Conservation (phyloP, 2,888 invertebrate species). For the Automeris io region DNA sequence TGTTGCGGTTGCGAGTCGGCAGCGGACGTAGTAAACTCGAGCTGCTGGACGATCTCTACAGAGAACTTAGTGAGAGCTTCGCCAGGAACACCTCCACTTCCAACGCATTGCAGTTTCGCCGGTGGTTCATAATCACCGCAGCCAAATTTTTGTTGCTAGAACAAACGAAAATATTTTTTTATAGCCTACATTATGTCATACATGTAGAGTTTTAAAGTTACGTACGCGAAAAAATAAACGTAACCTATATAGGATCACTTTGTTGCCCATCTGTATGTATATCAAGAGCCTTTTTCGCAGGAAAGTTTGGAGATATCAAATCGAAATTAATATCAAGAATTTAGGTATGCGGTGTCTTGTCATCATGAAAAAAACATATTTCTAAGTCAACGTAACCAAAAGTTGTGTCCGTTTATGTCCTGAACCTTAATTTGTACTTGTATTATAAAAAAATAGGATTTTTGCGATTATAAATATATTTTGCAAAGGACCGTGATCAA, state of each 20-base stretch:
- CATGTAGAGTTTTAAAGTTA: not conserved
- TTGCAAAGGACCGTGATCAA: too few species aligned
- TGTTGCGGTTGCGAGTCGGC: constrained; percentile 92
- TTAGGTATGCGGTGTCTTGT: too few species aligned
- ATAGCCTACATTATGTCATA: not conserved
- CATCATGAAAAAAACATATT: too few species aligned
- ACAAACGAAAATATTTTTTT: constrained; percentile 35
- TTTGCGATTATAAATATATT: too few species aligned
- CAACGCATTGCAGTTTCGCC: constrained; percentile 80
- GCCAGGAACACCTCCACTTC: constrained; percentile 58
- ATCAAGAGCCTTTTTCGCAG: too few species aligned
- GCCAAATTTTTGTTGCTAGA: constrained; percentile 91
- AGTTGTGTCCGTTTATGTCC: too few species aligned
- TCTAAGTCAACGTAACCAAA: too few species aligned
- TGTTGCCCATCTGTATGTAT: not conserved
- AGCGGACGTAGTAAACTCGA: constrained; percentile 92
- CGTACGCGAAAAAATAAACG: not conserved
- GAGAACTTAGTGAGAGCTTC: constrained; percentile 85
- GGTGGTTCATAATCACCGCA: constrained; percentile 86
- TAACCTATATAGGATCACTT: too few species aligned
- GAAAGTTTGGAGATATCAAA: too few species aligned
- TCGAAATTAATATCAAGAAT: too few species aligned
- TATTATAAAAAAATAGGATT: too few species aligned
- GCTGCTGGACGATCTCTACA: constrained; percentile 94
- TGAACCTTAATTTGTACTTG: too few species aligned